Conservation (phyloP, 2,113 vertebrate genomes). For the Arizona elegans region DNA sequence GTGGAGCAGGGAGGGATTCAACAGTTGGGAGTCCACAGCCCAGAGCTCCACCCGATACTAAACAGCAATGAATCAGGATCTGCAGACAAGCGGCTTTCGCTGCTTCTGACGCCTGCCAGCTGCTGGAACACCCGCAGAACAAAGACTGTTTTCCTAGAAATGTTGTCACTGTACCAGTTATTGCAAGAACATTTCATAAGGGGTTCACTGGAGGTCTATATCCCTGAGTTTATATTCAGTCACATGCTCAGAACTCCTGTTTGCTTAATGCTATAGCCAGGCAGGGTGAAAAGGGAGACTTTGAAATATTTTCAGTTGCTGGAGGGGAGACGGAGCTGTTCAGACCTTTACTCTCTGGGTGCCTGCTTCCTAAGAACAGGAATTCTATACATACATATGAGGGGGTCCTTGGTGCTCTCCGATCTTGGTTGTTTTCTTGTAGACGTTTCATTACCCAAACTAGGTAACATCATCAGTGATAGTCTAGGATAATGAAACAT, state of each 20-base stretch:
- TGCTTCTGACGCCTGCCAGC: not conserved
- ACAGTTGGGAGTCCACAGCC: not conserved
- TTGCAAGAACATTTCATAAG: slow-evolving; percentile 10
- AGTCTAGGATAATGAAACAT: not conserved
- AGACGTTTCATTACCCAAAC: not conserved
- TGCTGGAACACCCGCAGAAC: not conserved
- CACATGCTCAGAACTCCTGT: not conserved
- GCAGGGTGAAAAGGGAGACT: not conserved
- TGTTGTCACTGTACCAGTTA: slow-evolving; percentile 17
- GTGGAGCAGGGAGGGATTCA: not conserved
- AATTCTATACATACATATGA: not conserved
- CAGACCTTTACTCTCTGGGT: not conserved
- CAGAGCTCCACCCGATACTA: slow-evolving; percentile 4
- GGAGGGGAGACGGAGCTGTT: not conserved
- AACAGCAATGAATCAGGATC: not conserved
- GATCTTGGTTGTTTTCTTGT: not conserved
- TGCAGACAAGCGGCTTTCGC: not conserved
- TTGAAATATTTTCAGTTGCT: not conserved
- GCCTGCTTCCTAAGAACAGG: not conserved
- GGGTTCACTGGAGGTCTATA: not conserved
- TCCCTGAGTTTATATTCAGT: not conserved
- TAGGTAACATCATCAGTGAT: not conserved
- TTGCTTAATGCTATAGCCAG: not conserved
- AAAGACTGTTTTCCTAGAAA: slow-evolving; percentile 13
- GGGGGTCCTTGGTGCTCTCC: not conserved